Percentiles rank a stretch among this genome's conserved stretches.
Conservation (phyloP, 2,113 vertebrate species). For the Mugil cephalus region DNA sequence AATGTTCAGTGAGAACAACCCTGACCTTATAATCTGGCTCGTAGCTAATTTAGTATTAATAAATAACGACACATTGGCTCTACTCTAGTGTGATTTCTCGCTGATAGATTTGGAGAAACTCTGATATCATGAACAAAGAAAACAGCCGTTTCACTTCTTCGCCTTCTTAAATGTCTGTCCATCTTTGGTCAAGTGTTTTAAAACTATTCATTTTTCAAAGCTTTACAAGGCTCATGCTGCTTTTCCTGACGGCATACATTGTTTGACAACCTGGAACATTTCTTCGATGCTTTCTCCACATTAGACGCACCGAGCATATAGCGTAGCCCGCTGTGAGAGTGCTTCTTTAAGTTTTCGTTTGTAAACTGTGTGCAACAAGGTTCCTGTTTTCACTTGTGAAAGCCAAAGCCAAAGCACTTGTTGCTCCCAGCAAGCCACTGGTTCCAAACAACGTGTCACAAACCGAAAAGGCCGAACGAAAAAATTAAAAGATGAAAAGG, state of each 20-base stretch:
- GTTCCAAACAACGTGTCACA: slow-evolving; percentile 59
- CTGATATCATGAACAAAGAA: too few species aligned
- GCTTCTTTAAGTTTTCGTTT: neutral
- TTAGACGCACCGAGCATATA: too few species aligned
- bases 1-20: too few species aligned
- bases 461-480: slow-evolving; percentile 31
- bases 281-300: neutral
- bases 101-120: too few species aligned
- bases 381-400: slow-evolving; percentile 52
- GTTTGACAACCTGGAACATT: slow-evolving; percentile 12
- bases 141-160: too few species aligned
- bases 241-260: neutral
- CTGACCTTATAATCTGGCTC: too few species aligned
- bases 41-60: too few species aligned
- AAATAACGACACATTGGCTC: too few species aligned
- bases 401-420: slow-evolving; percentile 40
- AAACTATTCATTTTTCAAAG: slow-evolving; percentile 5
- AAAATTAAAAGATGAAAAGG: slow-evolving; percentile 65
- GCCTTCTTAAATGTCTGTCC: too few species aligned
- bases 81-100: too few species aligned
- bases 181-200: neutral
- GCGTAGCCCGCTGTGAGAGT: too few species aligned
- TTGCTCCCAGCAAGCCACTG: slow-evolving; percentile 51
- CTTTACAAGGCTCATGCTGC: neutral
- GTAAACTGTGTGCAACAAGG: slow-evolving; percentile 11